phyloP scores from a whole-genome alignment of 2,888 invertebrate species.

The Brachycybe producta region DNA sequence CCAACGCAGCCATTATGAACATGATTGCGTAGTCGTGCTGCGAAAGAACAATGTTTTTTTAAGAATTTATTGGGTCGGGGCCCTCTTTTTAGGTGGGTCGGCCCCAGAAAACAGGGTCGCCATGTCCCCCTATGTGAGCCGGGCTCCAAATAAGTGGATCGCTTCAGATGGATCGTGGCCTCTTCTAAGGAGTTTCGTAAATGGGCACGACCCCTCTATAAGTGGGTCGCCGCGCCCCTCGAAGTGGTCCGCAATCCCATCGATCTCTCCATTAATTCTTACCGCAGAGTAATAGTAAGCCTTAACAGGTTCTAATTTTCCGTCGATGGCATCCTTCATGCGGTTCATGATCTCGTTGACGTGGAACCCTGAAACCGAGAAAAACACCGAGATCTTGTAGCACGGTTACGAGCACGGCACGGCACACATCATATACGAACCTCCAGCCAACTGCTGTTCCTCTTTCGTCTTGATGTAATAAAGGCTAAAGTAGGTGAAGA shows the following conservation, averaged over 20 bases:
- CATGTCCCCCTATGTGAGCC: too few relatives aligned
- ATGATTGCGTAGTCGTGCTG: constrained; percentile 65
- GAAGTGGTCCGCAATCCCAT: too few relatives aligned
- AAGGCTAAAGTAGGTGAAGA: neutral
- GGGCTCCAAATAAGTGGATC: too few relatives aligned
- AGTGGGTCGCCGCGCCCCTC: too few relatives aligned
- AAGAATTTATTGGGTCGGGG: too few relatives aligned
- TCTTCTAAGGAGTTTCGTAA: too few relatives aligned
- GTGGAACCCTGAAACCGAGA: neutral
- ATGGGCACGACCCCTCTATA: too few relatives aligned
- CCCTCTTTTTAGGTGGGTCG: too few relatives aligned
- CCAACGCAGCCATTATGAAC: constrained; percentile 55
- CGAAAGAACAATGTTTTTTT: too few relatives aligned
- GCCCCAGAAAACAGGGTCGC: too few relatives aligned
- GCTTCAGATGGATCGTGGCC: too few relatives aligned
- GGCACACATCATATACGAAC: neutral
- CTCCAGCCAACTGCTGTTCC: neutral
- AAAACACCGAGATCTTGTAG: neutral
- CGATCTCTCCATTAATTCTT: neutral
- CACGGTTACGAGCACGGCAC: neutral
- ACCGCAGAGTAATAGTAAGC: constrained; percentile 2
- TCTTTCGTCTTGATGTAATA: constrained; percentile 5
- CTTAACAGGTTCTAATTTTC: neutral
- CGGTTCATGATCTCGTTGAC: neutral
- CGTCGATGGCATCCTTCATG: constrained; percentile 1